Evolutionary conservation across 2,113 vertebrate species (phyloP), one percentile per base, ranked within the genome.

Genomic region (Myocastor coypus): DNA sequence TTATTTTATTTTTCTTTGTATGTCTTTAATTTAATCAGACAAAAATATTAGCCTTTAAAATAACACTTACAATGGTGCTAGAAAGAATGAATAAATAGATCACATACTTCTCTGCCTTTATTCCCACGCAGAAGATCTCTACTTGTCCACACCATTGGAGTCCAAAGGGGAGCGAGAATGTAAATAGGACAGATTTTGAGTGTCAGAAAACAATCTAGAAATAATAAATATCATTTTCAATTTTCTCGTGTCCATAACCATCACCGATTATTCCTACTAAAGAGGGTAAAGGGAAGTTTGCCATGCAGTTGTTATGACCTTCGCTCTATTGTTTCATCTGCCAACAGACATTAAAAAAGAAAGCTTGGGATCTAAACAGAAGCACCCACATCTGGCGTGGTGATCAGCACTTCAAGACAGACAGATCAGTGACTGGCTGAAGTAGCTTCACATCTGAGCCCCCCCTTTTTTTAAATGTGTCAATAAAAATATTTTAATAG

Each of bases 361-460:
- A 42, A 40, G 11, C 6, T 7, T 63, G 14, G 40, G 9, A 4
- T n/a, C n/a, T n/a, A n/a, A n/a, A n/a, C n/a, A n/a, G n/a, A n/a
- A n/a, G n/a, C n/a, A n/a, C n/a, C n/a, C n/a, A n/a, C n/a, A n/a
- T n/a, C n/a, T 88, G 14, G 64, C 87, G 71, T 50, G 73, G 42
- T 92, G 71, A 81, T 95, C 55, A 81, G 50, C 37, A 5, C 81
- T 61, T 37, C 19, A 40, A 92, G 82, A 92, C 57, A 87, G 59
- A 78, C 88, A 91, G 93, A 52, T 42, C 78, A 84, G 17, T 26
- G 81, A 59, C 69, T 92, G 77, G 52, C 69, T 92, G 22, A 84
- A 87, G 81, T 92, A 42, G 69, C 77, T 82, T 87, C 81, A 66
- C 92, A 83, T 37, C 69, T 82, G 86, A 94, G n/a, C 66, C 80